Percentiles rank a stretch among this genome's conserved stretches.
phyloP scores from a whole-genome alignment of 2,113 vertebrate genomes.

The Ciconia maguari region DNA sequence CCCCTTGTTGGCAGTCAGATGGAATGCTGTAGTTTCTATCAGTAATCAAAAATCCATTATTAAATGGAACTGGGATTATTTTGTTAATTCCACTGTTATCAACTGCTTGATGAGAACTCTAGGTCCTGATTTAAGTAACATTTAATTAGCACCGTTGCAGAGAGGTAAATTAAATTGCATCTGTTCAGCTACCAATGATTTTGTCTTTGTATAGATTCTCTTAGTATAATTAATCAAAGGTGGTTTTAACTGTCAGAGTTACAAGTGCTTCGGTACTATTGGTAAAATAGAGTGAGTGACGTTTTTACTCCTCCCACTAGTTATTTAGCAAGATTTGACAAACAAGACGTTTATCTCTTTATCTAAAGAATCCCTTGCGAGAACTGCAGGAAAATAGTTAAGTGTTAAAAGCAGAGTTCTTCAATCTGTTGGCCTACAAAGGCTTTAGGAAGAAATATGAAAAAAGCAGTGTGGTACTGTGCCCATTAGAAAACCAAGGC shows the following conservation, averaged over 20 bases:
- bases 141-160: constrained; percentile 27
- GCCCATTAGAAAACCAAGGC: not conserved
- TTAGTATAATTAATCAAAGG: not conserved
- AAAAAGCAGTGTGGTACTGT: not conserved
- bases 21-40: not conserved
- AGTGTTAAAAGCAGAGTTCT: not conserved
- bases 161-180: constrained; percentile 9
- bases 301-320: not conserved
- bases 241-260: not conserved
- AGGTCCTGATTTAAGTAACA: constrained; percentile 10
- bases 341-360: not conserved
- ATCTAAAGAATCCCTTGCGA: not conserved
- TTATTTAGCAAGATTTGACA: not conserved
- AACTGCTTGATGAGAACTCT: not conserved
- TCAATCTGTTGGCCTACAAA: not conserved
- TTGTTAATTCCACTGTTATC: constrained; percentile 1
- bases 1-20: not conserved
- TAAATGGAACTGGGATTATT: constrained; percentile 5
- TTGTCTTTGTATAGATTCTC: not conserved
- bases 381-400: not conserved
- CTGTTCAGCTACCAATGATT: not conserved
- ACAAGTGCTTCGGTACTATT: not conserved
- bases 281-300: not conserved
- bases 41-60: constrained; percentile 43
- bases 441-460: not conserved